Conservation (phyloP, 2,888 invertebrate genomes). For the Heliconius aoede region DNA sequence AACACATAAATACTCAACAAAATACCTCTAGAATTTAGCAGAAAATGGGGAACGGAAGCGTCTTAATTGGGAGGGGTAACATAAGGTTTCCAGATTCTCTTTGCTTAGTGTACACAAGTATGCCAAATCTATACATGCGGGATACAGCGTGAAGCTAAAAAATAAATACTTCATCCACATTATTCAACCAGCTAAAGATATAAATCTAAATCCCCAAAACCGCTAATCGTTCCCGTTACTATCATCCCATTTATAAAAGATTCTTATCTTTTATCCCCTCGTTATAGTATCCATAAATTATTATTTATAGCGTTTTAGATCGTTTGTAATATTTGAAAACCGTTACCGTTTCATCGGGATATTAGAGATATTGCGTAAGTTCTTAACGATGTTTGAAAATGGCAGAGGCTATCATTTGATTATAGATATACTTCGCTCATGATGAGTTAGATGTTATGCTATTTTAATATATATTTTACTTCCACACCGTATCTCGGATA, state of each 20-base stretch:
- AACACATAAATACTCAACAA: too few species aligned
- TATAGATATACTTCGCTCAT: background rate
- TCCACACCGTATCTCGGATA: too few species aligned
- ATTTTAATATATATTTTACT: too few species aligned
- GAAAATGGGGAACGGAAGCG: too few species aligned
- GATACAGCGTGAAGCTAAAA: background rate
- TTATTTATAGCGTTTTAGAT: conserved; percentile 6
- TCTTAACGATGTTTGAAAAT: background rate
- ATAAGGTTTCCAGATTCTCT: background rate
- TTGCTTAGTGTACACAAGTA: too few species aligned
- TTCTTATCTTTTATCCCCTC: background rate
- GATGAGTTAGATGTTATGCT: too few species aligned
- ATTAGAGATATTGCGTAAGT: background rate
- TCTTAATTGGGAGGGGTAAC: too few species aligned
- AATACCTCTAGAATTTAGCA: too few species aligned
- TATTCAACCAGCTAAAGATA: background rate
- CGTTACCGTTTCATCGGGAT: background rate
- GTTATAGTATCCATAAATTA: conserved; percentile 15
- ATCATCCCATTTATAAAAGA: conserved; percentile 1
- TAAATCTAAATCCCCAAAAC: background rate
- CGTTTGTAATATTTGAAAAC: conserved; percentile 10
- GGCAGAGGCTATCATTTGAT: background rate
- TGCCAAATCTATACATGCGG: background rate
- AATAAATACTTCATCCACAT: background rate
- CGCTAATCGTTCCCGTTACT: background rate